Base-by-base conservation (phyloP, 2,888 invertebrate genomes). In the Plagiodera versicolora region DNA sequence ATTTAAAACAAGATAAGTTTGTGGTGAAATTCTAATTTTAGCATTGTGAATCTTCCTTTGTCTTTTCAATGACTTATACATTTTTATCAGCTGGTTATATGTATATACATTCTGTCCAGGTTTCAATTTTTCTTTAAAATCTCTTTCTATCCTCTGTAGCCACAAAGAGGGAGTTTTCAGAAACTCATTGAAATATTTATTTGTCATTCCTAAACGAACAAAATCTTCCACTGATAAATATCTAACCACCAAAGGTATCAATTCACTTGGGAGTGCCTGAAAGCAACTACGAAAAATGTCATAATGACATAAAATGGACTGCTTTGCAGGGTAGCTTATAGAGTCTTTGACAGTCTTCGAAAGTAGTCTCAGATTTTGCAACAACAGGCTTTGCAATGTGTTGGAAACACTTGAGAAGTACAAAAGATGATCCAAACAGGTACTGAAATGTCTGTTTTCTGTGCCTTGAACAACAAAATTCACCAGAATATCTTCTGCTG, bases 181-280 rank as follows among this genome's bases (percentile, higher is more conserved):
- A 24, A 77, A 61, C 45, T 66, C 32, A 16, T 65, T 48, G 53
- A 78, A 77, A 56, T 69, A 69, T 9, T 57, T 68, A 49, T 67
- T 74, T n/a, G 73, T 73, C 48, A 67, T 57, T 19, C 73, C 68
- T 1, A 78, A 67, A 32, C 49, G 65, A 10, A 58, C 47, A 10
- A 75, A 56, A 53, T 69, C 70, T 28, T n/a, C 52, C 8, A 63
- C 65, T 18, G 60, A 52, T 16, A 81, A 66, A 59, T 71, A 70
- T 49, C 58, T 58, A 39, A 76, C 58, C 28, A 81, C 78, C 32
- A 72, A 56, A 0, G 72, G 28, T 56, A 75, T 71, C 5, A 82
- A 60, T 71, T 83, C 83, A 0, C 66, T 62, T 5, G 83, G 83
- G 52, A 83, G 64, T 47, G 78, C 74, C 47, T 72, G 68, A 8